Evolutionary conservation across 2,888 invertebrate species (phyloP), one percentile per base, ranked within the genome.

Genomic region (Sphecodes monilicornis): DNA sequence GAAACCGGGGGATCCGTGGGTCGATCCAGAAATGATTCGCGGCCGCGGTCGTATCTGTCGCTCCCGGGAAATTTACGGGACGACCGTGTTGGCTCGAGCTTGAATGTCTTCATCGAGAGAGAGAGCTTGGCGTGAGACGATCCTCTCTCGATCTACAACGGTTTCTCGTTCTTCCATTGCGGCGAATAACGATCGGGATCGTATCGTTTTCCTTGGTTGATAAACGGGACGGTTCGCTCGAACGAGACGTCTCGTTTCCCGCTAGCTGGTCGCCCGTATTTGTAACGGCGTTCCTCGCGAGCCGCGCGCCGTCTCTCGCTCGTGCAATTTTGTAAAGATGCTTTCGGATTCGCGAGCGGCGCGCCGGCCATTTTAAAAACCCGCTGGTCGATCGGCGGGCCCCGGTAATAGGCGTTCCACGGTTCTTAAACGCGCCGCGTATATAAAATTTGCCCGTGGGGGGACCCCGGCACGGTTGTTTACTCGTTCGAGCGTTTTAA

Each of bases 11-110:
- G 69, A 79, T 85, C 70, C 89, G 43, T 82, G 72, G 83, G 79
- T 82, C 89, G 89, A 90, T 89, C 80, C 84, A 88, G 91, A 90
- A 92, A 92, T 92, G 90, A 92, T 91, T 89, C 88, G 90, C 90
- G 84, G 79, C 71, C 88, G 80, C 86, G 91, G 90, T 92, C 93
- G 92, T 92, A 92, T 93, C 91, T 92, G 92, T 89, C 91, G 90
- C 85, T 88, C 86, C 70, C 76, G 82, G 89, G 88, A 89, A 92
- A 91, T 93, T 93, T 92, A 92, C 92, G 92, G 89, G 89, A 87
- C 90, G 92, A 92, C 86, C 86, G 86, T 46, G 80, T 73, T 82
- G 80, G 86, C 77, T 86, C 86, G 88, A 83, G 90, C 91, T 86
- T 86, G 89, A 91, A 92, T 91, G 92, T 92, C 91, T 92, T 92